These are phyloP conservation scores for Ceuthmochares aereus DNA, from an alignment of 2,113 vertebrate species.

Conservation along the genomic window DNA sequence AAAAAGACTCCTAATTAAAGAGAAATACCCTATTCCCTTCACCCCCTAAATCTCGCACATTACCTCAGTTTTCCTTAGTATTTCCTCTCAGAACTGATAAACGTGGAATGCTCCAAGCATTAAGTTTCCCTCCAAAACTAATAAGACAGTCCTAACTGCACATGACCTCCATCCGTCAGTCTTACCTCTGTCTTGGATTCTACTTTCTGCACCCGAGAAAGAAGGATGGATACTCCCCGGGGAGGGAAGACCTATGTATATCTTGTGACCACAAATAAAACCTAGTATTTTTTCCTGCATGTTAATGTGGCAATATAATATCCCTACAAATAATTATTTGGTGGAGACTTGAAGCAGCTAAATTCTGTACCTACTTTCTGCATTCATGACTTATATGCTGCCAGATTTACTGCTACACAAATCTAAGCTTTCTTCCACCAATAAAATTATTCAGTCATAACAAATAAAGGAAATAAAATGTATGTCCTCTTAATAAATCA, in stretches of 20 bases:
- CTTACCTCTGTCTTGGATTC: not conserved
- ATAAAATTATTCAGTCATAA: constrained; percentile 20
- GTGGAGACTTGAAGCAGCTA: not conserved
- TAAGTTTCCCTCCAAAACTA: not conserved
- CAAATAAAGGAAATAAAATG: constrained; percentile 50
- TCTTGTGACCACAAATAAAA: not conserved
- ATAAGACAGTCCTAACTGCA: not conserved
- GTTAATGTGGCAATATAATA: not conserved
- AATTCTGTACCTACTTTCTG: not conserved
- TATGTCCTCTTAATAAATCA: constrained; percentile 59
- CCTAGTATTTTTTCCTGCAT: not conserved
- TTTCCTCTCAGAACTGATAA: not conserved
- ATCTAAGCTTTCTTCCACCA: constrained; percentile 4
- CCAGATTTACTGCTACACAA: not conserved
- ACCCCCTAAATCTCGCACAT: not conserved
- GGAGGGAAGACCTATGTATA: not conserved
- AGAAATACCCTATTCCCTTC: not conserved
- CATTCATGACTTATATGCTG: not conserved
- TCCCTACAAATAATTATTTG: not conserved
- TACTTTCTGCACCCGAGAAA: not conserved
- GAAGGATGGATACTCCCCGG: not conserved
- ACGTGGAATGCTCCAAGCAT: not conserved
- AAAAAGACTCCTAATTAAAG: not conserved
- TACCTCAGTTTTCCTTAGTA: not conserved
- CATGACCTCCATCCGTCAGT: not conserved